Percentiles rank a stretch among this genome's conserved stretches.
Conservation (phyloP, 2,797 vertebrate genomes). For the Sciurus vulgaris region DNA sequence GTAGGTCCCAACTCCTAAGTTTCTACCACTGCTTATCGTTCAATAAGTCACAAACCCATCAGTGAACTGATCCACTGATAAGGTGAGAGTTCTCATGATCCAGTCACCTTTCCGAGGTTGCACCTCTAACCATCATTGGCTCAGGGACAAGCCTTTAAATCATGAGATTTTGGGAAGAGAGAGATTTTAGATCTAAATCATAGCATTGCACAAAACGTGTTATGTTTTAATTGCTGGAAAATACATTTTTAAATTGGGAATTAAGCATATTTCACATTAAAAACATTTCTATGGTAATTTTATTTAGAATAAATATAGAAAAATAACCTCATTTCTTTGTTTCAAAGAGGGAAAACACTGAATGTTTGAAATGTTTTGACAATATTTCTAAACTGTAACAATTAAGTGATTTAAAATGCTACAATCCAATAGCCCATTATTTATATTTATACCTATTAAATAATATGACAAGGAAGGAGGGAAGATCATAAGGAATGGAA, state of each 20-base stretch:
- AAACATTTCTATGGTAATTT: not conserved
- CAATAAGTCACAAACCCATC: too few relatives aligned
- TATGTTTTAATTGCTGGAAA: not conserved
- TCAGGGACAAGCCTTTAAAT: too few relatives aligned
- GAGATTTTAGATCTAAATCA: too few relatives aligned
- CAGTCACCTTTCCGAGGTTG: too few relatives aligned
- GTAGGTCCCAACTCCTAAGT: too few relatives aligned
- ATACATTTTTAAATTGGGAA: not conserved
- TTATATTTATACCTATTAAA: not conserved
- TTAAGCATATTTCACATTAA: not conserved
- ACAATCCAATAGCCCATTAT: not conserved
- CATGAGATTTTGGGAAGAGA: too few relatives aligned
- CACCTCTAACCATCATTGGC: too few relatives aligned
- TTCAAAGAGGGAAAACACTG: not conserved
- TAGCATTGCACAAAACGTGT: not conserved
- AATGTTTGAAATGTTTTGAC: constrained; percentile 17
- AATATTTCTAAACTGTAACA: not conserved
- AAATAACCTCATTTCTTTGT: not conserved
- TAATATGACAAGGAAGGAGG: not conserved
- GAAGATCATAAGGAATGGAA: not conserved
- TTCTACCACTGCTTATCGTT: too few relatives aligned
- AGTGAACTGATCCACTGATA: too few relatives aligned
- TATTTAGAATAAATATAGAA: not conserved
- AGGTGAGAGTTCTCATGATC: too few relatives aligned
- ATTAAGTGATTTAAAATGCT: constrained; percentile 33